Conservation (phyloP, 2,888 invertebrate species). For the Megalurothrips usitatus region DNA sequence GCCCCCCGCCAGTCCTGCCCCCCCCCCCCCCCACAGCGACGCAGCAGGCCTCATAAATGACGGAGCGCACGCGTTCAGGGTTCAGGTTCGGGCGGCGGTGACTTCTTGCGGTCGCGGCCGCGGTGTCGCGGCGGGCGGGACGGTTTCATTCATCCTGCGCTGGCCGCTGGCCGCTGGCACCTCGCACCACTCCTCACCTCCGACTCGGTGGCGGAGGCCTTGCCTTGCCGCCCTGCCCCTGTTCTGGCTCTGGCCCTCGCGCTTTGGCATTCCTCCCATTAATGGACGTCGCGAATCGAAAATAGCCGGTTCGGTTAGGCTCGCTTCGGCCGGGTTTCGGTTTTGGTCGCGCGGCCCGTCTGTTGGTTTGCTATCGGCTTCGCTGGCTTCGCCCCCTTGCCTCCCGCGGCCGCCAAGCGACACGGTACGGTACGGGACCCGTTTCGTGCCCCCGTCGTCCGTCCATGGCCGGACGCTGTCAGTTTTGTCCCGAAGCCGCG, state of each 20-base stretch:
- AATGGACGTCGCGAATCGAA: conserved; percentile 5
- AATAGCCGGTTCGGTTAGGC: background rate
- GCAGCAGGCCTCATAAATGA: background rate
- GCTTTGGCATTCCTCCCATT: background rate
- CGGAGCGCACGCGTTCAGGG: background rate
- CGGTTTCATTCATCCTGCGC: background rate
- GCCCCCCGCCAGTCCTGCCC: too few relatives aligned
- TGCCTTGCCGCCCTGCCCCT: too few relatives aligned
- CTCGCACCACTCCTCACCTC: too few relatives aligned
- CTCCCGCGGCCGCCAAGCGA: background rate
- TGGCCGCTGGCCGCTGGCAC: too few relatives aligned
- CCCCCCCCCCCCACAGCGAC: background rate
- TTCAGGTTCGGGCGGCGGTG: background rate
- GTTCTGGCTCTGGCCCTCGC: too few relatives aligned
- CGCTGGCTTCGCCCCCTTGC: too few relatives aligned
- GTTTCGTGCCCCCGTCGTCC: too few relatives aligned
- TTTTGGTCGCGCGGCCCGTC: too few relatives aligned
- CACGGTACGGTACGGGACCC: background rate
- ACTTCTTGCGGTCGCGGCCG: too few relatives aligned
- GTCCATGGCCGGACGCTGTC: background rate
- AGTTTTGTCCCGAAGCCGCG: background rate
- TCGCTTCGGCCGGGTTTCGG: background rate
- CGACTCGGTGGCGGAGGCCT: too few relatives aligned
- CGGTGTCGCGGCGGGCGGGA: too few relatives aligned
- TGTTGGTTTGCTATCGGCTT: too few relatives aligned